Evolutionary conservation across 2,888 invertebrate species (phyloP).

Genomic region (Minunthozetes semirufus): DNA sequence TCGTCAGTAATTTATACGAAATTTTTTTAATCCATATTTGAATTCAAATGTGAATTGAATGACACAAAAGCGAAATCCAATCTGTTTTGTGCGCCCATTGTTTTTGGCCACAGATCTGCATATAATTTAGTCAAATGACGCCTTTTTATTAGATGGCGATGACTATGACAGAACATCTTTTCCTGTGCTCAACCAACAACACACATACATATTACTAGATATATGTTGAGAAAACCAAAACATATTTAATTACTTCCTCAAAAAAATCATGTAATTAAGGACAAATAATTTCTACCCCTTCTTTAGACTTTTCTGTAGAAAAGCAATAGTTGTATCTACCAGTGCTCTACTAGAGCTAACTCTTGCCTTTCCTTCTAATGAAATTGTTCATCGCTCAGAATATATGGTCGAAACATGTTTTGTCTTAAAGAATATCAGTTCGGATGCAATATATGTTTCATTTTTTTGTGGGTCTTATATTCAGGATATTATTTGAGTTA

Average conservation of each 20-base stretch:
- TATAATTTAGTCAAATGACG: conserved; percentile 28
- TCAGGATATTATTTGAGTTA: background rate
- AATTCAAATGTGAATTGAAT: conserved; percentile 7
- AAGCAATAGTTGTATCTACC: background rate
- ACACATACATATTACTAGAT: background rate
- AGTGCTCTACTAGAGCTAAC: background rate
- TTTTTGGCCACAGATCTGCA: conserved; percentile 22
- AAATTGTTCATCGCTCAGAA: background rate
- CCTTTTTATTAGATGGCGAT: conserved; percentile 22
- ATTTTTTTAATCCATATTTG: conserved; percentile 2
- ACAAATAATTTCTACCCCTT: conserved; percentile 25
- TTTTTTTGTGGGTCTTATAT: background rate
- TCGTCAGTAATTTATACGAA: conserved; percentile 14
- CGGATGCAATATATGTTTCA: background rate
- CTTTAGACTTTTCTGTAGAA: background rate
- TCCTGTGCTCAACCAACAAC: background rate
- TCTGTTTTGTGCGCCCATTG: conserved; percentile 12
- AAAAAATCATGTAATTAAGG: conserved; percentile 32
- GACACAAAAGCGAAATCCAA: conserved; percentile 7
- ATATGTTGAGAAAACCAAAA: background rate
- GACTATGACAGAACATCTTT: conserved; percentile 15
- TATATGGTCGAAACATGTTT: background rate
- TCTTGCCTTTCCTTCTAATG: background rate
- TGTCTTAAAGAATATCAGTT: conserved; percentile 15
- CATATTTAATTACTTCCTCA: conserved; percentile 40